These are phyloP conservation scores for Hypsopygia costalis DNA, from an alignment of 2,888 invertebrate species.

Conservation along the genomic window DNA sequence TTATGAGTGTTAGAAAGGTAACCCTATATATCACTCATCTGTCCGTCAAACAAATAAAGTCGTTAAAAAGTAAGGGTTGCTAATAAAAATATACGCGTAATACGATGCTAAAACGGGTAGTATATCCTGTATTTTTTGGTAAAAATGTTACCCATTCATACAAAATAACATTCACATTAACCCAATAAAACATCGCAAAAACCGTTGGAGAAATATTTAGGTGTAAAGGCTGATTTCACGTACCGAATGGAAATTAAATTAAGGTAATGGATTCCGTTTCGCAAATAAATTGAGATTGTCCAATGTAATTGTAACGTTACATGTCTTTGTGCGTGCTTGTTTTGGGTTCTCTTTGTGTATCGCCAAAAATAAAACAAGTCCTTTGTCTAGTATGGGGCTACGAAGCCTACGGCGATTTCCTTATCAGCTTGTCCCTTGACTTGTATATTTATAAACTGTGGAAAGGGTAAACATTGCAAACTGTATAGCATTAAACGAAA, in stretches of 20 bases:
- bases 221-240: neutral
- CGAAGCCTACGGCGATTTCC: constrained; percentile 56
- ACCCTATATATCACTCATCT: too few species aligned
- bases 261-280: constrained; percentile 36
- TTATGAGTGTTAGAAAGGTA: too few species aligned
- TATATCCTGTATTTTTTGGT: too few species aligned
- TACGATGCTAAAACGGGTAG: too few species aligned
- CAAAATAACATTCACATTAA: constrained; percentile 13
- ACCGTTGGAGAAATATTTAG: constrained; percentile 1
- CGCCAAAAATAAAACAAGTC: constrained; percentile 56
- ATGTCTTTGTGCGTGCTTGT: constrained; percentile 45
- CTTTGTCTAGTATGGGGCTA: constrained; percentile 57
- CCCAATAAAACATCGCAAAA: constrained; percentile 14
- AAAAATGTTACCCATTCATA: too few species aligned
- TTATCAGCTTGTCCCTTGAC: constrained; percentile 45
- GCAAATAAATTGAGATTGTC: constrained; percentile 49
- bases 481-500: constrained; percentile 19
- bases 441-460: constrained; percentile 22
- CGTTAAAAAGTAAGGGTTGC: too few species aligned
- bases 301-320: constrained; percentile 44
- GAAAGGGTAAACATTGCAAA: constrained; percentile 20
- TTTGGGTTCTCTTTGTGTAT: constrained; percentile 60
- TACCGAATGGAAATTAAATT: constrained; percentile 21
- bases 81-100: too few species aligned
- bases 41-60: too few species aligned